Base-by-base conservation (phyloP, 2,888 invertebrate species). In the Tachina grossa region DNA sequence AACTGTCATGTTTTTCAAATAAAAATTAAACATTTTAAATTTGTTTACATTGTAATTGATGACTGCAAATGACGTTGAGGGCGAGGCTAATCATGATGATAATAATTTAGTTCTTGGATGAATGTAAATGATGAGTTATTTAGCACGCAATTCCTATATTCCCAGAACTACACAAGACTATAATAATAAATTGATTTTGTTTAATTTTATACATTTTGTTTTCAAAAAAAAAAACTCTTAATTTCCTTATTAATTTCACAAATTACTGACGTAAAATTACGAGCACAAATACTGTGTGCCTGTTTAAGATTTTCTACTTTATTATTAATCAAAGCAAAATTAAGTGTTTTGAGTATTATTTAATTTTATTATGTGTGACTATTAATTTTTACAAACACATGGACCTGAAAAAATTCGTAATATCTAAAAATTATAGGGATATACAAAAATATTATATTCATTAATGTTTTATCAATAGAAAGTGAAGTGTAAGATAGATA, bases 11-110 rank as follows among this genome's bases (percentile, higher is more conserved):
- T 31, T 69, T 68, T 41, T 22, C 11, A 68, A 51, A 16, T 68
- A 61, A 61, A 31, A 51, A 31, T 43, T 22, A 69, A 75, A 65
- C 55, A 71, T 65, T 69, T 55, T 51, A 77, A 72, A 59, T n/a
- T n/a, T 83, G 77, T 83, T 83, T 83, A 77, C 83, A 59, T 47
- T 71, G 65, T 57, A 71, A 71, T 61, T 8, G 19, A 43, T 16
- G 19, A 74, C 31, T 53, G n/a, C 9, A 16, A 16, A 10, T 53
- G 11, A 61, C 51, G 31, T 69, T n/a, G 31, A 61, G 47, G 31
- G 11, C 16, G 55, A 22, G 22, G 31, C 16, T 19, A 13, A 41
- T 39, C 2, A 19, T 14, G n/a, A 55, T 31, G 10, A 71, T 55
- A 45, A 51, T 43, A 10, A 65, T 65, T 4, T 13, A 1, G n/a